These are phyloP conservation scores for Pseudorectes ferrugineus DNA, from an alignment of 2,113 vertebrate species.

Conservation along the genomic window DNA sequence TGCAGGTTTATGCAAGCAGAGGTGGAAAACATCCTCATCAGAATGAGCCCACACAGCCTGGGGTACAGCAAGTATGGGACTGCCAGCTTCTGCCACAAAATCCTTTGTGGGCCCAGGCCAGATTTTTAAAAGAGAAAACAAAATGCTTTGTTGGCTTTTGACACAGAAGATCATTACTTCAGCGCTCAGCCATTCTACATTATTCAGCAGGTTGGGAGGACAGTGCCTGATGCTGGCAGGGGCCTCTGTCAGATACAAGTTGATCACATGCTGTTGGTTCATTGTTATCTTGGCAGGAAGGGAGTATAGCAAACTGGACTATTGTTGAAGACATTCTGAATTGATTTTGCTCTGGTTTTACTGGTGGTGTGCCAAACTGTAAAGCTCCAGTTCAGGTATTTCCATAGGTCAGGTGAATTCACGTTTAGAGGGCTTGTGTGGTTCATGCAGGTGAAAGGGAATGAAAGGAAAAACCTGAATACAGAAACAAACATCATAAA, in stretches of 20 bases:
- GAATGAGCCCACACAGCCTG: background rate
- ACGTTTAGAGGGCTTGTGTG: background rate
- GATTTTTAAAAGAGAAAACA: conserved; percentile 30
- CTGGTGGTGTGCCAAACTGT: background rate
- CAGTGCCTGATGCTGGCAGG: conserved; percentile 38
- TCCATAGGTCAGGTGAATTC: background rate
- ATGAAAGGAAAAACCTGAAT: background rate
- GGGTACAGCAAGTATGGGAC: background rate
- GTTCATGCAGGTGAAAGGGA: background rate
- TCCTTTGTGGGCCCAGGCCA: background rate
- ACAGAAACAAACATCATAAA: background rate
- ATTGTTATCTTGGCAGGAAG: conserved; percentile 41
- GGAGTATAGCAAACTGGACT: background rate
- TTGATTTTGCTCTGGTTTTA: conserved; percentile 19
- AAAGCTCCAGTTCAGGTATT: background rate
- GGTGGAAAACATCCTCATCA: background rate
- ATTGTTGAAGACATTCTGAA: conserved; percentile 12
- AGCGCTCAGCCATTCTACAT: conserved; percentile 33
- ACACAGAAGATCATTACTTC: conserved; percentile 44
- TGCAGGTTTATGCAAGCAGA: background rate
- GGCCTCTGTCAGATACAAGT: background rate
- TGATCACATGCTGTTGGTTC: conserved; percentile 42
- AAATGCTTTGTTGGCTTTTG: conserved; percentile 48
- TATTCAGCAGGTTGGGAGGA: conserved; percentile 58
- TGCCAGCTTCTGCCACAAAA: conserved; percentile 10